phyloP scores from a whole-genome alignment of 2,888 invertebrate genomes.

The Athalia circularis region DNA sequence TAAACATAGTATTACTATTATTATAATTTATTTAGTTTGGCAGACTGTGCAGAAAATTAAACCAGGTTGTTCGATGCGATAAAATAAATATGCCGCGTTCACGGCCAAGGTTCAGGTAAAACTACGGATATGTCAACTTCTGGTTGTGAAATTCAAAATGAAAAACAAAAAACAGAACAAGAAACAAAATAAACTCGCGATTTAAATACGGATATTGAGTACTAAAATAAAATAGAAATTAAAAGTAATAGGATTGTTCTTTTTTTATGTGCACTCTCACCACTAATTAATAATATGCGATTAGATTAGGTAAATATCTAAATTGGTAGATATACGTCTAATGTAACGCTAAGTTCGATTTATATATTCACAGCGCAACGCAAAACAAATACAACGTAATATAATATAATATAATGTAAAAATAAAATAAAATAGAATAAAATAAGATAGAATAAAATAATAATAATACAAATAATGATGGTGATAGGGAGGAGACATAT shows the following conservation, averaged over 20 bases:
- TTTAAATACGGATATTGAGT: slow-evolving; percentile 19
- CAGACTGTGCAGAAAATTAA: slow-evolving; percentile 32
- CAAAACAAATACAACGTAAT: neutral
- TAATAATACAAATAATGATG: neutral
- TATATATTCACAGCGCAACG: slow-evolving; percentile 1
- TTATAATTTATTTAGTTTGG: slow-evolving; percentile 17
- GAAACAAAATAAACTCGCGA: neutral
- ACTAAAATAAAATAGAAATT: slow-evolving; percentile 20
- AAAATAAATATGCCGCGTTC: slow-evolving; percentile 35
- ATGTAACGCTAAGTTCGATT: neutral
- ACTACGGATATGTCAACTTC: slow-evolving; percentile 45
- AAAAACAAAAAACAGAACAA: neutral
- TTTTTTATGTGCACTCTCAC: slow-evolving; percentile 11
- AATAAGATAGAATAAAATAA: neutral
- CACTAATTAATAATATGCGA: neutral
- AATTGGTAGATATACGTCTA: neutral
- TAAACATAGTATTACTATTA: slow-evolving; percentile 11
- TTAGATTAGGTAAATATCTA: slow-evolving; percentile 13
- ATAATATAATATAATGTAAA: neutral
- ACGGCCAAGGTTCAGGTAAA: slow-evolving; percentile 28
- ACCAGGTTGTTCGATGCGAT: neutral
- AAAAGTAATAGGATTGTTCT: slow-evolving; percentile 36
- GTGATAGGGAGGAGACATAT: neutral
- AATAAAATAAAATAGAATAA: neutral
- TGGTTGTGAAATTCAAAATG: slow-evolving; percentile 40